Evolutionary conservation across 2,113 vertebrate genomes (phyloP).

Genomic region (Climacteris rufus): DNA sequence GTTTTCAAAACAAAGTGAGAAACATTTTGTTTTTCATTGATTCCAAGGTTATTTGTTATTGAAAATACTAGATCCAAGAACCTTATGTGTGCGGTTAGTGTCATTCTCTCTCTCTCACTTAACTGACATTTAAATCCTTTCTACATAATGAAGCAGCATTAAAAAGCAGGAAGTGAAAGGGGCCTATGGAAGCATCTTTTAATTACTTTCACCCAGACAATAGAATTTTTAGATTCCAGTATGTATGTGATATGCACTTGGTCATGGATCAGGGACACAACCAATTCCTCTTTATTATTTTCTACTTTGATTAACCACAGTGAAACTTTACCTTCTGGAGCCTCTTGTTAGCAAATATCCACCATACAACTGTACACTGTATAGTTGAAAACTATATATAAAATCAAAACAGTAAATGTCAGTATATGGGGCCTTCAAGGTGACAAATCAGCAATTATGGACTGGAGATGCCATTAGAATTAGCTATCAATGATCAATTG

Average conservation of each 20-base stretch:
- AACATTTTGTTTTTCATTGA: background rate
- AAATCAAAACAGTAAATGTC: background rate
- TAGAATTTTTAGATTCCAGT: background rate
- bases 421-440: background rate
- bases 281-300: background rate
- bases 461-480: background rate
- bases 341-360: background rate
- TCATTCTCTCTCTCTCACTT: background rate
- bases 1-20: background rate
- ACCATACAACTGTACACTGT: background rate
- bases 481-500: background rate
- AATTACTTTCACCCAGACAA: background rate
- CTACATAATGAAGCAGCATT: background rate
- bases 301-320: background rate
- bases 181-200: background rate
- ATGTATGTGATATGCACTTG: background rate
- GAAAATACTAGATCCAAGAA: background rate
- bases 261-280: background rate
- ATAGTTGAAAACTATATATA: background rate
- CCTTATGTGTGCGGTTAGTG: background rate
- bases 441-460: background rate
- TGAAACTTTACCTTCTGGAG: background rate
- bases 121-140: background rate
- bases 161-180: background rate
- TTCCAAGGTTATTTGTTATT: background rate